Evolutionary conservation across 1,140 invertebrate species (phyloP), one percentile per base, ranked within the genome.

Genomic region (Drosophila varians): DNA sequence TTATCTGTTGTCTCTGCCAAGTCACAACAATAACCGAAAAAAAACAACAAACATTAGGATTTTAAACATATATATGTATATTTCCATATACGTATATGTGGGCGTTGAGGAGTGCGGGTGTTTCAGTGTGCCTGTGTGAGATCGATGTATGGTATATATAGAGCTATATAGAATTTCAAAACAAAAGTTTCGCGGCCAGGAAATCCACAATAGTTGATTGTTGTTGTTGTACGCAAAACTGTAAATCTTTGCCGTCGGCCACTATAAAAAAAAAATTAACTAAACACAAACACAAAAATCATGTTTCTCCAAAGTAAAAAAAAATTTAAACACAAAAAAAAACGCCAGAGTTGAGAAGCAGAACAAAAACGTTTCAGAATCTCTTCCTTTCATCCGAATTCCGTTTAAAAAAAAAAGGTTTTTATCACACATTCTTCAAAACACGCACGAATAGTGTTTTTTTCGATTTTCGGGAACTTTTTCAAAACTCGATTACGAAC

Each of bases 11-110:
- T 68, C 64, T 68, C 64, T 68, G 64, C 64, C 64, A 68, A 68
- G 48, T 66, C 64, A 68, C 64, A 66, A 68, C 61, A 68, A 66
- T 68, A 68, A 68, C 64, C 64, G 47, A 68, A 68, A 68, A 68
- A 68, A 68, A 68, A 73, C 56, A 72, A 56, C 49, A 66, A 68
- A 68, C 64, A 68, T 66, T 68, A 43, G 64, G 43, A 18, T 23
- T n/a, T 64, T 31, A 11, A 12, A 31, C 28, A 31, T 11, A 31
- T 31, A 31, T 28, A 8, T 28, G 9, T 28, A 7, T 28, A 28
- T 28, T 28, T 9, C 7, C 8, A 28, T 28, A 28, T 28, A 28
- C 8, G 26, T 28, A 28, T 28, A 28, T 28, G 3, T 28, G 43
- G 18, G 34, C n/a, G 11, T n/a, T n/a, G n/a, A 26, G 11, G 19